A percentile compares a stretch with the other conserved stretches of the same genome.
phyloP scores from a whole-genome alignment of 35 echinoderm and acorn worm genomes.

The Lytechinus pictus region DNA sequence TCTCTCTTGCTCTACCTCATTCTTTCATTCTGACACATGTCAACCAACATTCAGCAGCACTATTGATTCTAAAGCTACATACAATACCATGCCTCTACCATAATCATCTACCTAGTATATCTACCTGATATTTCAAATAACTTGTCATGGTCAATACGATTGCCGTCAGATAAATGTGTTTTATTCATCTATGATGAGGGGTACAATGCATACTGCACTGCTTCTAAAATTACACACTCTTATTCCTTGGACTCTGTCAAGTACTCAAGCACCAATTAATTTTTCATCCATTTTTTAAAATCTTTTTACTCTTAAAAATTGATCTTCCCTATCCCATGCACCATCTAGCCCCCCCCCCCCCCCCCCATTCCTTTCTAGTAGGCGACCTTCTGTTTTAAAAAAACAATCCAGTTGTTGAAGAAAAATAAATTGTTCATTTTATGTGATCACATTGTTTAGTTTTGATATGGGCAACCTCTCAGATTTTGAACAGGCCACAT shows the following conservation, averaged over 20 bases:
- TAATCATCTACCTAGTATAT: neutral
- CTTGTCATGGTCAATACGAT: neutral
- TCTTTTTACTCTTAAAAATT: neutral
- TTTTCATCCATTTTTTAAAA: neutral
- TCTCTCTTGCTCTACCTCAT: neutral
- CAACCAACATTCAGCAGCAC: neutral
- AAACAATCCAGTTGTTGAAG: constrained; percentile 24
- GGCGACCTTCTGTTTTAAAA: neutral
- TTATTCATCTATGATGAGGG: constrained; percentile 26
- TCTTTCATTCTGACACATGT: neutral
- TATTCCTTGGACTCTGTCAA: neutral
- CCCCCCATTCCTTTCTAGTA: neutral
- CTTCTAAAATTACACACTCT: constrained; percentile 45
- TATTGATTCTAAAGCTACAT: neutral
- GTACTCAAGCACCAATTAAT: constrained; percentile 33
- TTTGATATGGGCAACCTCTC: neutral
- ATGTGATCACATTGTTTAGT: neutral
- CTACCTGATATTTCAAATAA: neutral
- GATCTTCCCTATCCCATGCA: neutral
- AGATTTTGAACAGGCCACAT: neutral
- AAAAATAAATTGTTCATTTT: constrained; percentile 4
- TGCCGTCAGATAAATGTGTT: constrained; percentile 20
- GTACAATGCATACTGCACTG: constrained; percentile 37
- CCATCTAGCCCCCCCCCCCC: neutral
- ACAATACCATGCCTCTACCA: neutral